These are phyloP conservation scores for Rhamphomyia laevipes DNA, from an alignment of 2,888 invertebrate species.

Conservation along the genomic window DNA sequence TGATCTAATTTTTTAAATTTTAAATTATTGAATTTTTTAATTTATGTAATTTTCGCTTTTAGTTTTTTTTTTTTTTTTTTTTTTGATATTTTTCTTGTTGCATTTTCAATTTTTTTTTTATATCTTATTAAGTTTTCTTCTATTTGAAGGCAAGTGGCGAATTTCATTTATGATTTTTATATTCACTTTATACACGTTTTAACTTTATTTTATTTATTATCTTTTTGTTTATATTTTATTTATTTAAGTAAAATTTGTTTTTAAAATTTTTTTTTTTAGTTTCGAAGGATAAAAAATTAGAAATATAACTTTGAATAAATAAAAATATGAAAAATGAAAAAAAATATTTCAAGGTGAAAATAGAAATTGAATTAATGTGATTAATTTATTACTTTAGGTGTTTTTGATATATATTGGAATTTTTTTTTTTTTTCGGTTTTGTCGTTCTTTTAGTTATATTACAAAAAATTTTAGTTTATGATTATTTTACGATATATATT, in stretches of 20 bases:
- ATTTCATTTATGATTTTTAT: slow-evolving; percentile 20
- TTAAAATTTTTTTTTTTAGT: not conserved
- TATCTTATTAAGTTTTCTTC: slow-evolving; percentile 23
- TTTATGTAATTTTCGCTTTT: too few species aligned
- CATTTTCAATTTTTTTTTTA: not conserved
- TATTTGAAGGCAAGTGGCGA: slow-evolving; percentile 39
- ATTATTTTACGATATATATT: too few species aligned
- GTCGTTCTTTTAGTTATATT: too few species aligned
- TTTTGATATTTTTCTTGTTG: not conserved
- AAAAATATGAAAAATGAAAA: not conserved
- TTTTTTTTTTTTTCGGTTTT: too few species aligned
- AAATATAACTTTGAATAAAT: too few species aligned
- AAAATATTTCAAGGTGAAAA: too few species aligned
- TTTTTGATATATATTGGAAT: too few species aligned
- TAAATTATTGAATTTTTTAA: too few species aligned
- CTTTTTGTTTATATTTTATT: not conserved
- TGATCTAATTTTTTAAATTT: too few species aligned
- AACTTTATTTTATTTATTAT: not conserved
- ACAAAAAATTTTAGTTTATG: too few species aligned
- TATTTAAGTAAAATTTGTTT: not conserved
- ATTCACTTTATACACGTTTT: not conserved
- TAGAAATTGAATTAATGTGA: too few species aligned
- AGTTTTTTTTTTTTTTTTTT: not conserved
- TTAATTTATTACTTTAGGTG: too few species aligned
- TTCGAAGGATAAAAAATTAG: not conserved